phyloP scores from a whole-genome alignment of 2,888 invertebrate species.

The Idaea biselata region DNA sequence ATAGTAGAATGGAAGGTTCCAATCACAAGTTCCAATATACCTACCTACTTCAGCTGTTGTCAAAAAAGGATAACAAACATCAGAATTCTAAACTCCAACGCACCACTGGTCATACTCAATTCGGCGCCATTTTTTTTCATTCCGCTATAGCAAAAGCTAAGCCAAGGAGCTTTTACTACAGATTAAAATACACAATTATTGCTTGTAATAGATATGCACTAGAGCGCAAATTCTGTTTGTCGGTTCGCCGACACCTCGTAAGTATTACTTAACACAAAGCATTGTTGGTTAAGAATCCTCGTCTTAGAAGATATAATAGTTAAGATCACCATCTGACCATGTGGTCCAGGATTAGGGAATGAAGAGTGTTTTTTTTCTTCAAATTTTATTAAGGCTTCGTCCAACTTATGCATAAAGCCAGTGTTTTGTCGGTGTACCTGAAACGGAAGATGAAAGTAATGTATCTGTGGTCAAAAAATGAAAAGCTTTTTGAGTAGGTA shows the following conservation, averaged over 20 bases:
- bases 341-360: constrained; percentile 10
- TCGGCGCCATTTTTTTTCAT: constrained; percentile 50
- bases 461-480: neutral
- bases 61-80: neutral
- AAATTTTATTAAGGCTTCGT: neutral
- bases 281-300: constrained; percentile 41
- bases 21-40: neutral
- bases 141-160: constrained; percentile 28
- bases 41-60: neutral
- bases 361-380: neutral
- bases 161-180: constrained; percentile 50
- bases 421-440: neutral
- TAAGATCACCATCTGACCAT: constrained; percentile 32
- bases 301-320: constrained; percentile 25
- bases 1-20: too few relatives aligned
- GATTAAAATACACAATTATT: constrained; percentile 59
- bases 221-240: constrained; percentile 66
- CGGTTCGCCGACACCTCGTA: constrained; percentile 57
- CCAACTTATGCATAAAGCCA: neutral
- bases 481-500: neutral
- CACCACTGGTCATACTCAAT: constrained; percentile 54
- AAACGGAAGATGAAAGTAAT: neutral
- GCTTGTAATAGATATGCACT: constrained; percentile 76
- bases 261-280: constrained; percentile 23
- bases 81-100: constrained; percentile 44